Percentiles rank a stretch among this genome's conserved stretches.
Evolutionary conservation across 1,140 invertebrate species (phyloP).

Genomic region (Aphelenchoides fujianensis): DNA sequence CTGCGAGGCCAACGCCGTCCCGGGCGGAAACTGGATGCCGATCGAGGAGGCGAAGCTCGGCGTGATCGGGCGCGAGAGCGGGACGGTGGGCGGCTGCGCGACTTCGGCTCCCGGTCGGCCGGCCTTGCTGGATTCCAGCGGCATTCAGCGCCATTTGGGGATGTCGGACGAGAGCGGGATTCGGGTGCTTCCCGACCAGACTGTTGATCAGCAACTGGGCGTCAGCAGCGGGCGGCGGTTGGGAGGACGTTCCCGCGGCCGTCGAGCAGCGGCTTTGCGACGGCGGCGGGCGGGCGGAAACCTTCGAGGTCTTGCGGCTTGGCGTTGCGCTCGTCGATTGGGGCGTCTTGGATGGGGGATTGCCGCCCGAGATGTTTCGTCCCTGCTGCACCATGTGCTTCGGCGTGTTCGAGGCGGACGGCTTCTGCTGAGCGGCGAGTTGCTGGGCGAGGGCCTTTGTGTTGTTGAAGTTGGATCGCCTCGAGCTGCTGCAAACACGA

Average conservation of each 20-base stretch:
- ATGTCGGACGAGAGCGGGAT: slow-evolving; percentile 10
- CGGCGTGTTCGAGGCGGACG: too few relatives aligned
- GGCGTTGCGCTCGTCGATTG: neutral
- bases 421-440: too few relatives aligned
- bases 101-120: neutral
- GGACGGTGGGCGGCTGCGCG: neutral
- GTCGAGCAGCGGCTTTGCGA: neutral
- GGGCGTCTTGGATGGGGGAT: neutral
- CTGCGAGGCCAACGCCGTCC: slow-evolving; percentile 18
- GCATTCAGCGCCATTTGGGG: neutral
- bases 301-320: neutral
- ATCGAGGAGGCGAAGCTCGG: slow-evolving; percentile 14
- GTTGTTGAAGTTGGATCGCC: neutral
- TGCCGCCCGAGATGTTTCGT: too few relatives aligned
- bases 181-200: neutral
- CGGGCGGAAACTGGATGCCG: slow-evolving; percentile 26
- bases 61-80: neutral
- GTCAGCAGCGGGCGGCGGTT: neutral
- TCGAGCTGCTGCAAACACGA: neutral
- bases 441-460: too few relatives aligned
- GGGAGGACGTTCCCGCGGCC: neutral
- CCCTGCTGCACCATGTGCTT: too few relatives aligned
- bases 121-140: neutral
- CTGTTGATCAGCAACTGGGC: neutral
- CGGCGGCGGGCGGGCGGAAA: neutral